Evolutionary conservation across 2,888 invertebrate genomes (phyloP).

Genomic region (Leptinotarsa juncta): DNA sequence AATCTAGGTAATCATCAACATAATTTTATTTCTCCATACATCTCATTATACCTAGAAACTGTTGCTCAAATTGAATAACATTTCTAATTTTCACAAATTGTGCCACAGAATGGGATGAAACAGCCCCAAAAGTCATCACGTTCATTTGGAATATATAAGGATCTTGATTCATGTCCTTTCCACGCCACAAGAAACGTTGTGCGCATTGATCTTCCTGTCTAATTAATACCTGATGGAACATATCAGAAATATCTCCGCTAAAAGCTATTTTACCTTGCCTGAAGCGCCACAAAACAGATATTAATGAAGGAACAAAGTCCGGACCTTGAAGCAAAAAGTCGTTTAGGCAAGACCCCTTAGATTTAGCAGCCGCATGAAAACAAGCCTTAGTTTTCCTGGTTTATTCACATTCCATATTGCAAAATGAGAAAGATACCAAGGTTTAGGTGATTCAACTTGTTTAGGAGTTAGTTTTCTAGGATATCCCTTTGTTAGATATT

Average conservation of each 20-base stretch:
- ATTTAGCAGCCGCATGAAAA: conserved; percentile 19
- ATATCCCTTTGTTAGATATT: not conserved
- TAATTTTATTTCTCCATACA: not conserved
- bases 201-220: conserved; percentile 10
- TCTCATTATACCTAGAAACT: not conserved
- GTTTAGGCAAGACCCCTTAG: not conserved
- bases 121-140: conserved; percentile 21
- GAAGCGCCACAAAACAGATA: not conserved
- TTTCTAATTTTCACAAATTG: conserved; percentile 21
- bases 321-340: conserved; percentile 11
- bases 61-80: not conserved
- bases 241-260: no score
- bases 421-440: not conserved
- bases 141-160: not conserved
- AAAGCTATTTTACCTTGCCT: no score
- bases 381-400: not conserved
- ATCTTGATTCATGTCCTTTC: not conserved
- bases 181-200: conserved; percentile 2
- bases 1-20: conserved; percentile 2
- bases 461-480: not conserved
- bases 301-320: conserved; percentile 3
- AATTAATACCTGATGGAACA: not conserved
- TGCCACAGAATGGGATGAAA: conserved; percentile 7
- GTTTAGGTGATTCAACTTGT: not conserved
- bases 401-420: not conserved